A percentile compares a stretch with the other conserved stretches of the same genome.
Evolutionary conservation across 30 jellyfish, hydroid and myxozoan species (phyloP).

Genomic region (Chrysaora quinquecirrha): DNA sequence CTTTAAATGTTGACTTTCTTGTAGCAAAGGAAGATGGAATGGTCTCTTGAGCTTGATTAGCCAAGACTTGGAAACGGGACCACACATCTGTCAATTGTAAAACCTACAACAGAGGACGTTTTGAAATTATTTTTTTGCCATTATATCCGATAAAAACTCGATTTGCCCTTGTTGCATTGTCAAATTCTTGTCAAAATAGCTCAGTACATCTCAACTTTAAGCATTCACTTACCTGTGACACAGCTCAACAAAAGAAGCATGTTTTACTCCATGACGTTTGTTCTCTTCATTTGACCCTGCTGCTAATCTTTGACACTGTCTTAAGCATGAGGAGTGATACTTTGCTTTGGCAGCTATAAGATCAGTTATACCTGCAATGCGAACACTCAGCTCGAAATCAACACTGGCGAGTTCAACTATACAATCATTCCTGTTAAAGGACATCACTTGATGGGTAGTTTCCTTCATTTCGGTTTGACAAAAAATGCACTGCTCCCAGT

Average conservation of each 20-base stretch:
- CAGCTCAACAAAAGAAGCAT: background rate
- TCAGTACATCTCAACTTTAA: too few species aligned
- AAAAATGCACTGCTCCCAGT: conserved; percentile 15
- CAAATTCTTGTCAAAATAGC: too few species aligned
- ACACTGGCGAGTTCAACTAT: background rate
- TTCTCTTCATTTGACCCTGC: background rate
- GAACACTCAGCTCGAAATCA: conserved; percentile 1
- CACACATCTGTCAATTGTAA: background rate
- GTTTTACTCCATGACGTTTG: background rate
- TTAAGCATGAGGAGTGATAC: conserved; percentile 11
- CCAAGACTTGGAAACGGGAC: background rate
- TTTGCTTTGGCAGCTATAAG: conserved; percentile 17
- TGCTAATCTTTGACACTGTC: background rate
- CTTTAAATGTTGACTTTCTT: background rate
- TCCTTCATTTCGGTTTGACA: conserved; percentile 1
- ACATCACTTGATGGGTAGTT: conserved; percentile 7
- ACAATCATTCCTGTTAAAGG: conserved; percentile 1
- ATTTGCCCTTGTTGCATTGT: too few species aligned
- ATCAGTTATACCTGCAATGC: conserved; percentile 3
- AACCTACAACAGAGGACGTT: too few species aligned
- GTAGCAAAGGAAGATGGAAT: background rate
- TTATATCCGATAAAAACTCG: too few species aligned
- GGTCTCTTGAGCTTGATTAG: background rate
- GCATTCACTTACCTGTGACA: too few species aligned
- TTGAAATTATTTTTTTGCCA: too few species aligned